These are phyloP conservation scores for Camponotus vicinus DNA, from an alignment of 1,140 invertebrate genomes.

Conservation along the genomic window DNA sequence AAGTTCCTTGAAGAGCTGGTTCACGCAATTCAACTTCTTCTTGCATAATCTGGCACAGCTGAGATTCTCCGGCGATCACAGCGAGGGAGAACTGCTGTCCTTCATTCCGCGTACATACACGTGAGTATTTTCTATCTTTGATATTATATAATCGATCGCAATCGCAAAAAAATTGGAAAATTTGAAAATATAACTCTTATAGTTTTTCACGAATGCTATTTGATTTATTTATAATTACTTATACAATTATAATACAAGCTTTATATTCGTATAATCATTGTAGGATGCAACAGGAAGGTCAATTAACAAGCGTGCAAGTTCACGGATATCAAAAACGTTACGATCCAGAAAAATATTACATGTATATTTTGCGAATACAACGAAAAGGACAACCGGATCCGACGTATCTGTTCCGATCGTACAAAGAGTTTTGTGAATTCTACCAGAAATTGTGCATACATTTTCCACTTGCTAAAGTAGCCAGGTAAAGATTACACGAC, in stretches of 20 bases:
- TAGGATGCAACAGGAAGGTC: conserved; percentile 96
- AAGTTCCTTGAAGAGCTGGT: conserved; percentile 94
- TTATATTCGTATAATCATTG: conserved; percentile 52
- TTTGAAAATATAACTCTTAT: background rate
- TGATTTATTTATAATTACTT: background rate
- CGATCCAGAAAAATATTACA: conserved; percentile 99
- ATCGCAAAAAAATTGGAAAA: background rate
- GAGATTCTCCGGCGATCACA: conserved; percentile 94
- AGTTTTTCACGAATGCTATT: background rate
- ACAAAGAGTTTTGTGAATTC: conserved; percentile 98
- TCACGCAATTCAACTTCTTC: conserved; percentile 99
- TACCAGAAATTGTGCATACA: conserved; percentile 97
- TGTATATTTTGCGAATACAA: conserved; percentile 96
- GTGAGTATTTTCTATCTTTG: conserved; percentile 87
- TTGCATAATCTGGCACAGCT: conserved; percentile 98
- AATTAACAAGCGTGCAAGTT: conserved; percentile 94
- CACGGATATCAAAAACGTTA: conserved; percentile 97
- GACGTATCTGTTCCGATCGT: conserved; percentile 95
- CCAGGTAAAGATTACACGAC: conserved; percentile 88
- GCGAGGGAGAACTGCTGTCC: conserved; percentile 93
- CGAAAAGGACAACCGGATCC: conserved; percentile 94
- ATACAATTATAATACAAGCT: background rate
- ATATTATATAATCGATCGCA: background rate
- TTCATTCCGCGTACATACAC: conserved; percentile 98
- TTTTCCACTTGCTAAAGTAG: conserved; percentile 95